Conservation (phyloP, 2,113 vertebrate species). For the Chaenogobius annularis region DNA sequence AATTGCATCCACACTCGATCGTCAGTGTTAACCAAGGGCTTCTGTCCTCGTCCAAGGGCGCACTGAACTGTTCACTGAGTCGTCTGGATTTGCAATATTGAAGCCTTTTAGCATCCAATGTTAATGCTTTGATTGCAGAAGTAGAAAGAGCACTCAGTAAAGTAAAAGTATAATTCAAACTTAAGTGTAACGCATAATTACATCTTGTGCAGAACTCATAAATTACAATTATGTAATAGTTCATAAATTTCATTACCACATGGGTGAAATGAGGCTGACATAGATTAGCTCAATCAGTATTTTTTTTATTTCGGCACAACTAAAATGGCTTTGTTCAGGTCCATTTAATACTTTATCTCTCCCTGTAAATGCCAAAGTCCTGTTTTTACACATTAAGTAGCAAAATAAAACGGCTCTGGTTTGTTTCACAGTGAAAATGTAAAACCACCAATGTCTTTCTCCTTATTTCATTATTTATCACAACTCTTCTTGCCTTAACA, state of each 20-base stretch:
- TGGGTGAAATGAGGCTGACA: too few relatives aligned
- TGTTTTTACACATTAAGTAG: neutral
- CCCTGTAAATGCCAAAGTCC: neutral
- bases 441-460: neutral
- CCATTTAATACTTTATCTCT: neutral
- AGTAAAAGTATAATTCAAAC: neutral
- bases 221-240: neutral
- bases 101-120: constrained; percentile 1
- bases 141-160: neutral
- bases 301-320: neutral
- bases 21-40: neutral
- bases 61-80: neutral
- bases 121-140: constrained; percentile 1
- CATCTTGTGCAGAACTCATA: neutral
- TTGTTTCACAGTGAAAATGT: neutral
- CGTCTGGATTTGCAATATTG: neutral
- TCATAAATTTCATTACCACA: too few relatives aligned
- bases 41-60: neutral
- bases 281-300: neutral
- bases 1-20: neutral
- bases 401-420: neutral
- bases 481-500: neutral
- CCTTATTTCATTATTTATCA: neutral
- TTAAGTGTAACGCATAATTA: neutral
- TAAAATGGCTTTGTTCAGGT: neutral